Evolutionary conservation across 2,113 vertebrate genomes (phyloP), one percentile per base, ranked within the genome.

Genomic region (Paedocypris sp.): DNA sequence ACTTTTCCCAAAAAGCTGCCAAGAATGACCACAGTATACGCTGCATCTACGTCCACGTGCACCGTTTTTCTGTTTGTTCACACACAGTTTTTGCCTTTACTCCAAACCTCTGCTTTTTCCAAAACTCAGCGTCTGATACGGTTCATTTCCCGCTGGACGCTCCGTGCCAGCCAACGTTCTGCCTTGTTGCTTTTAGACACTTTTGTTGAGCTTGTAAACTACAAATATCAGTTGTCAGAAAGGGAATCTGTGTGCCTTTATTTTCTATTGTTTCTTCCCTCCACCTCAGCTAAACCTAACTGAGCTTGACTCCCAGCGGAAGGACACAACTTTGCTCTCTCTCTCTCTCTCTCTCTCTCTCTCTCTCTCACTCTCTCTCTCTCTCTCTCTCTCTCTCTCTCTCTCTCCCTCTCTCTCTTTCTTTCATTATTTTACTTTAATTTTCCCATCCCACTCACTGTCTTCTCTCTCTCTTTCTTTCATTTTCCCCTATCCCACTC

Each of bases 211-310:
- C n/a, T n/a, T n/a, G n/a, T n/a, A n/a, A n/a, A n/a, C n/a, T n/a
- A n/a, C n/a, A n/a, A n/a, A n/a, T n/a, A n/a, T 6, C 4, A 38
- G 32, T 62, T 31, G 47, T 54, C 51, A 56, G 54, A 68, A 58
- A 61, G 45, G 46, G 33, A 31, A 56, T 35, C 23, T 61, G 54
- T 61, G 43, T 51, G 22, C 50, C 15, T 32, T 46, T 26, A 35
- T 46, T 35, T 61, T 32, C 41, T 28, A 52, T 58, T 65, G 56
- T 64, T 33, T 61, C 18, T 61, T 36, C 59, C 62, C 49, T 47
- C 61, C 41, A 57, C 54, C 47, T 70, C 58, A 70, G 58, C 58
- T 45, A 66, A 58, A 32, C 60, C 41, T 70, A 66, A 66, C 66
- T 60, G 51, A 70, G 68, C 51, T 51, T 70, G 68, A 63, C 51